These are phyloP conservation scores for Sipha flava DNA, from an alignment of 1,140 invertebrate genomes.

Conservation along the genomic window DNA sequence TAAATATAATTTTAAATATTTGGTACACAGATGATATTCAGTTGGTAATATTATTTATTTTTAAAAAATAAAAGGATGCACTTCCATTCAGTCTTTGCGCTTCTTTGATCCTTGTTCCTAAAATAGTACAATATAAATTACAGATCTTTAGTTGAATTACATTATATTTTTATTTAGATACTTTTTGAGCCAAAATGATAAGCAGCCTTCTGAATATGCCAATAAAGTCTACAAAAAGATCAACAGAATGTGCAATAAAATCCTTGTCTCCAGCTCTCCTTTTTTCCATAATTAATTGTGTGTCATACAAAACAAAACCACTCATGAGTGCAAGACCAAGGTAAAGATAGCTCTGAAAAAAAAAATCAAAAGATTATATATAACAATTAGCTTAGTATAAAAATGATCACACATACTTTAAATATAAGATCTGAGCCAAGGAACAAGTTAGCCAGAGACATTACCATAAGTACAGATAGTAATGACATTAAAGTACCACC, in stretches of 20 bases:
- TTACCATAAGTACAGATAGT: constrained; percentile 65
- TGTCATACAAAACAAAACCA: constrained; percentile 91
- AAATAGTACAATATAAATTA: neutral
- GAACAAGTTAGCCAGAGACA: constrained; percentile 76
- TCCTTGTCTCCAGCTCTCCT: constrained; percentile 80
- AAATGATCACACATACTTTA: constrained; percentile 53
- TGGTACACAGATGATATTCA: neutral
- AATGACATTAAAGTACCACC: constrained; percentile 73
- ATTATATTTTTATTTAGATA: constrained; percentile 44
- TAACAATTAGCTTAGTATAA: too few species aligned
- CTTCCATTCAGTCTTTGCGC: constrained; percentile 27
- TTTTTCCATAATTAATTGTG: constrained; percentile 92
- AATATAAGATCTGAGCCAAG: constrained; percentile 74
- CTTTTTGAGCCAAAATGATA: constrained; percentile 82
- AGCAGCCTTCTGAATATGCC: constrained; percentile 81
- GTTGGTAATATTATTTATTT: constrained; percentile 12
- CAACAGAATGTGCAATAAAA: constrained; percentile 80
- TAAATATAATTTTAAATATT: constrained; percentile 26
- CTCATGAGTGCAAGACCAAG: constrained; percentile 82
- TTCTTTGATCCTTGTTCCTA: constrained; percentile 29
- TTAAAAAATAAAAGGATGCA: neutral
- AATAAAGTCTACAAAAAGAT: constrained; percentile 87
- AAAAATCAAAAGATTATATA: constrained; percentile 16
- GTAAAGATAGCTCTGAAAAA: constrained; percentile 69
- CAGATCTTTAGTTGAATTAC: too few species aligned